Conservation (phyloP, 2,113 vertebrate species). For the Sitta europaea region DNA sequence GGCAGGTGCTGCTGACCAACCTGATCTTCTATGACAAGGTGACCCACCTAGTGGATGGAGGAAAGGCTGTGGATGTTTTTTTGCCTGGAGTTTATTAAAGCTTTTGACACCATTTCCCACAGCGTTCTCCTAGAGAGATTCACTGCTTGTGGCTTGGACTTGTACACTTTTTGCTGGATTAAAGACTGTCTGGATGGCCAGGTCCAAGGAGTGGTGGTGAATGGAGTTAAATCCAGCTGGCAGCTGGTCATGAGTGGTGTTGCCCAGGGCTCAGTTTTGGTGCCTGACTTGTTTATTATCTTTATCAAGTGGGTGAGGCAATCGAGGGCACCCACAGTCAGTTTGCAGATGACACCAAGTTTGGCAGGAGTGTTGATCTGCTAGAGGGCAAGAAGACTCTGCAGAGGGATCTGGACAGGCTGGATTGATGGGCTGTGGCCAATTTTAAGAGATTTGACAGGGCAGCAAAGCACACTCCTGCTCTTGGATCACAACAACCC, state of each 20-base stretch:
- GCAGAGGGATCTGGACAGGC: not conserved
- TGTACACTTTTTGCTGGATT: accelerated
- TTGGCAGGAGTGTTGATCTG: not conserved
- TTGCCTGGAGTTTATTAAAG: not conserved
- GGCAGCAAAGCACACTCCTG: not conserved
- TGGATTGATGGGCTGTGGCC: not conserved
- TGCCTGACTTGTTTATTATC: not conserved
- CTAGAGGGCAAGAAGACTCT: not conserved
- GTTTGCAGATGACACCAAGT: not conserved
- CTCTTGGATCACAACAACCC: not conserved
- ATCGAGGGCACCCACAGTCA: not conserved
- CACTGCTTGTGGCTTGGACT: not conserved
- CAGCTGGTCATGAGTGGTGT: accelerated
- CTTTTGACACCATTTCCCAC: not conserved
- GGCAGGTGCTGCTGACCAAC: not conserved
- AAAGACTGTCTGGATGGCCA: not conserved
- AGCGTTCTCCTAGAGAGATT: not conserved
- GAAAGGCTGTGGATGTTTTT: not conserved
- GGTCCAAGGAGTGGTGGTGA: not conserved
- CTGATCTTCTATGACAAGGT: not conserved
- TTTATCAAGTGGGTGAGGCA: not conserved
- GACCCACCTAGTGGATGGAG: not conserved
- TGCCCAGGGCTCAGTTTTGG: not conserved
- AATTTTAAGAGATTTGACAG: not conserved
- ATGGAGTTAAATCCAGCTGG: not conserved